phyloP scores from a whole-genome alignment of 2,888 invertebrate genomes.

The Cerastis leucographa region DNA sequence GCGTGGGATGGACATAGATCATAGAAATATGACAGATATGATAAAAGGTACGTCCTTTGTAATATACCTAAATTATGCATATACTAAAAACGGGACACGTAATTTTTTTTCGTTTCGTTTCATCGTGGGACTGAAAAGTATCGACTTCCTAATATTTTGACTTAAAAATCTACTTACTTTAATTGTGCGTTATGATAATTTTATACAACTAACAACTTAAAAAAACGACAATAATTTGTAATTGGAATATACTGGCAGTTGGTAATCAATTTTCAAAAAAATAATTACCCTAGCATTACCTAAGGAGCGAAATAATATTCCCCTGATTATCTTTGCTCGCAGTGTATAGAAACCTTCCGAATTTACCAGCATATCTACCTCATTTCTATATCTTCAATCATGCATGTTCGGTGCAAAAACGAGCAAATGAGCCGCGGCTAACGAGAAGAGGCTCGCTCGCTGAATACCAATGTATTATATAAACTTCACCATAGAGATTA shows the following conservation, averaged over 20 bases:
- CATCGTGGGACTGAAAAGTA: background rate
- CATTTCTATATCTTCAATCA: conserved; percentile 24
- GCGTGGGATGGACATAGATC: conserved; percentile 6
- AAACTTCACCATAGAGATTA: conserved; percentile 27
- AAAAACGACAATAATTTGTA: background rate
- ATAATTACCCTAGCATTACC: background rate
- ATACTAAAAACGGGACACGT: background rate
- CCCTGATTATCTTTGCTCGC: background rate
- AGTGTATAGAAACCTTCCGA: background rate
- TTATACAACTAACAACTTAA: background rate
- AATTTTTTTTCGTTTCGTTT: background rate
- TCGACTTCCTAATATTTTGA: background rate
- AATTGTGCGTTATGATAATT: background rate
- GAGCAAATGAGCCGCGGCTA: conserved; percentile 35
- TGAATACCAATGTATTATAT: conserved; percentile 37
- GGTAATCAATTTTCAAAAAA: background rate
- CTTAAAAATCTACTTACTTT: background rate
- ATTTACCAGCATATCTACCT: background rate
- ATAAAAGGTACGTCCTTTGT: background rate
- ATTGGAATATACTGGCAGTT: background rate
- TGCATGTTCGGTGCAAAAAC: conserved; percentile 39
- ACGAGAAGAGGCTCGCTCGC: conserved; percentile 36
- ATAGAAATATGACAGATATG: conserved; percentile 19
- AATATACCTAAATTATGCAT: background rate
- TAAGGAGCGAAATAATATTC: background rate